Evolutionary conservation across 2,113 vertebrate genomes (phyloP), one percentile per base, ranked within the genome.

Genomic region (Ceyx cyanopectus): DNA sequence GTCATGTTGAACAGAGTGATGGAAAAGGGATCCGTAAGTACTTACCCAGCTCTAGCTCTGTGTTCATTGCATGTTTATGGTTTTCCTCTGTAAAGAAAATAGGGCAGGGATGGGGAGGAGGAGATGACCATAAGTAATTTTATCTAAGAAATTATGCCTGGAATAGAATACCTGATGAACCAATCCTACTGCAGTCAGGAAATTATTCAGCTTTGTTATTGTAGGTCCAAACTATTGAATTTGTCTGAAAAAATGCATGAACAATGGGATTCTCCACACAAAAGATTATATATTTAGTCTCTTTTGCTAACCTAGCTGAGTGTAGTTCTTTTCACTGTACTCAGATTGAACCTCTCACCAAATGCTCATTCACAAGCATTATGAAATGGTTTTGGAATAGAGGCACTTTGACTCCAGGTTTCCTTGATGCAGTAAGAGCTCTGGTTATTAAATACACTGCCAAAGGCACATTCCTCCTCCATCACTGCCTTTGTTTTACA

Each of bases 1-100:
- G 98, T 99, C 95, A 99, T 99, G 99, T 98, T 99, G 89, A 99
- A 99, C 98, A 98, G 99, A 79, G 98, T 99, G 94, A 98, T 99
- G 92, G 99, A 99, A 96, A 99, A 99, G 97, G 99, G 99, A 95
- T 99, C 99, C 20, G 99, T 99, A 96, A 99, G 99, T 97, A 54
- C 60, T 90, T 37, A 23, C 29, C 30, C 8, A 2, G 12, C 6
- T 53, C 37, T 73, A 9, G 7, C 24, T 70, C 0, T 22, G 48
- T 70, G 10, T 14, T 81, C 58, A 8, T 58, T 81, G 58, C 48
- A 20, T 43, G 30, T 50, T 76, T 29, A 18, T 60, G 48, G 2
- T 12, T 53, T 88, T 37, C 45, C 45, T 26, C 82, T 12, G 32
- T 8, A 19, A 30, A 65, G 7, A 29, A 65, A 43, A 50, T 63